phyloP scores from a whole-genome alignment of 1,140 invertebrate genomes.

The Drosophila orena region DNA sequence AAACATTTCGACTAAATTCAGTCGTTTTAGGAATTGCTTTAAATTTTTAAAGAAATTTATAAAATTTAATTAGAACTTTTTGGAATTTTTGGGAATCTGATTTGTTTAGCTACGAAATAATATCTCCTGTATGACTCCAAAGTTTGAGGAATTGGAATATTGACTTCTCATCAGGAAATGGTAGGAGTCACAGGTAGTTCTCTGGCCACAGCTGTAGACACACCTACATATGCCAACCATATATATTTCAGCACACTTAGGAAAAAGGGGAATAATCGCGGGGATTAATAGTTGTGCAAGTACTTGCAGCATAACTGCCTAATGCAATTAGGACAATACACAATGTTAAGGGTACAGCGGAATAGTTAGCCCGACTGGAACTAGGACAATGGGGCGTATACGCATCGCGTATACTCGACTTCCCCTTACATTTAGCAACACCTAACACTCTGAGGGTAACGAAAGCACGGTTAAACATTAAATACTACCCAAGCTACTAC shows the following conservation, averaged over 20 bases:
- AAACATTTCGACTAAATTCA: too few relatives aligned
- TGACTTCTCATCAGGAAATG: too few relatives aligned
- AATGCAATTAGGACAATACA: slow-evolving; percentile 19
- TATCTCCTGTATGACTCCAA: too few relatives aligned
- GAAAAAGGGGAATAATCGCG: neutral
- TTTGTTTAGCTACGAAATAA: too few relatives aligned
- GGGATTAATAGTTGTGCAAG: neutral
- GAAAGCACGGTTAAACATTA: slow-evolving; percentile 25
- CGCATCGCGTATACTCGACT: slow-evolving; percentile 22
- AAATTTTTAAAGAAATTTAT: too few relatives aligned
- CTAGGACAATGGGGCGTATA: slow-evolving; percentile 42
- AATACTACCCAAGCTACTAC: slow-evolving; percentile 37
- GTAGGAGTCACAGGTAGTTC: too few relatives aligned
- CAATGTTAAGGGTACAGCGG: slow-evolving; percentile 4
- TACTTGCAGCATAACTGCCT: slow-evolving; percentile 20
- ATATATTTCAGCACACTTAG: neutral
- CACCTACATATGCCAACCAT: neutral
- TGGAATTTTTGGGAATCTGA: too few relatives aligned
- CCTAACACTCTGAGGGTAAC: slow-evolving; percentile 37
- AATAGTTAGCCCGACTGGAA: neutral
- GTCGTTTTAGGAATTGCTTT: too few relatives aligned
- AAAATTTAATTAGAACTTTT: too few relatives aligned
- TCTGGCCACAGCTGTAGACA: neutral
- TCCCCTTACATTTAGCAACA: slow-evolving; percentile 13
- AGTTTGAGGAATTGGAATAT: too few relatives aligned